phyloP scores from a whole-genome alignment of 2,113 vertebrate species.

The Cyanoramphus novaezelandiae region DNA sequence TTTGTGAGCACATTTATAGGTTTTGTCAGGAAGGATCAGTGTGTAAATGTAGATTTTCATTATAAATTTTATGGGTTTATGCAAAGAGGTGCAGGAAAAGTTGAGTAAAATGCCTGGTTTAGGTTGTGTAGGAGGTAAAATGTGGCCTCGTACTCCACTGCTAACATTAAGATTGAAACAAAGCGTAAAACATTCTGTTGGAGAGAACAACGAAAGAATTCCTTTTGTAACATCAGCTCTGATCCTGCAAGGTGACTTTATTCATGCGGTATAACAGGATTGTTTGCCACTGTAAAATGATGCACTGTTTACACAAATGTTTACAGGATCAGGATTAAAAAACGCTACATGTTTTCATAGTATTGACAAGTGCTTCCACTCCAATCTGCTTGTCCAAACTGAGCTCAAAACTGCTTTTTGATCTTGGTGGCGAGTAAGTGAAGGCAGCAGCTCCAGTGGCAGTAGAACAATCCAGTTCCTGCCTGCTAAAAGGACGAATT shows the following conservation, averaged over 20 bases:
- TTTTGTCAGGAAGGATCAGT: neutral
- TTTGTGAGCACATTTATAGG: neutral
- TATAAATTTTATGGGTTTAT: neutral
- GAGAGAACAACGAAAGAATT: neutral
- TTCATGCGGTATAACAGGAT: neutral
- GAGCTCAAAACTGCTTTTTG: neutral
- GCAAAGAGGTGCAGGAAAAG: fast-evolving
- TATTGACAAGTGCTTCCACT: neutral
- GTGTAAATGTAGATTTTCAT: neutral
- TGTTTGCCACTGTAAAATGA: neutral
- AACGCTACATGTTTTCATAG: neutral
- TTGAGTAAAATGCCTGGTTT: neutral
- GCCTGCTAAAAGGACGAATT: neutral
- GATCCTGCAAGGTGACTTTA: neutral
- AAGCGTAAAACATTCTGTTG: neutral
- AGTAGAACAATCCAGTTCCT: neutral
- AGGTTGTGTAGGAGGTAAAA: neutral
- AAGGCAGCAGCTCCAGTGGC: neutral
- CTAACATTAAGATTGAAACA: neutral
- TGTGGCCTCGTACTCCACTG: neutral
- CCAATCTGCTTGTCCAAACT: neutral
- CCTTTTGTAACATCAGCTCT: neutral
- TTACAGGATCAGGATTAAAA: neutral
- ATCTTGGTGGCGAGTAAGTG: neutral
- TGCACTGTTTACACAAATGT: neutral